These are phyloP conservation scores for Zeus faber DNA, from an alignment of 2,113 vertebrate genomes.

Conservation along the genomic window DNA sequence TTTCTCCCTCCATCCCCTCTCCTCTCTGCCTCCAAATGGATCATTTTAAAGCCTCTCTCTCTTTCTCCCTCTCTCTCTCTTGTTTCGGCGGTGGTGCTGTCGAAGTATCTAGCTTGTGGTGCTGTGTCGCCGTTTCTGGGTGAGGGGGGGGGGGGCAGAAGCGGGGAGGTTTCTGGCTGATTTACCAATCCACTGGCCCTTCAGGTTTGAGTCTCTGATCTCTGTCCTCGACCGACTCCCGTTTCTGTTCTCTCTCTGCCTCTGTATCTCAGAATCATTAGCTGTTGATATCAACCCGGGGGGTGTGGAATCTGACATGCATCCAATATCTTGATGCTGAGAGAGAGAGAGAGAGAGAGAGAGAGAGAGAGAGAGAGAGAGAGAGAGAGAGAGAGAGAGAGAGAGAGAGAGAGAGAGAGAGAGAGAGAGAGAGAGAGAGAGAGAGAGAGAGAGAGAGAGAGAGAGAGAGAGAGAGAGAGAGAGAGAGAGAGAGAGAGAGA, in stretches of 20 bases:
- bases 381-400: too few species aligned
- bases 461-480: too few species aligned
- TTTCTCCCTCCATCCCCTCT: conserved; percentile 17
- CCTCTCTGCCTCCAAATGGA: conserved; percentile 52
- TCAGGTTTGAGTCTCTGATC: conserved; percentile 37
- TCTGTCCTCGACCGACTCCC: background rate
- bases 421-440: too few species aligned
- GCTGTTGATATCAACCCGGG: too few species aligned
- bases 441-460: too few species aligned
- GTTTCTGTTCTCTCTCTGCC: conserved; percentile 17
- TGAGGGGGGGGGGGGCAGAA: conserved; percentile 38
- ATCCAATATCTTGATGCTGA: too few species aligned
- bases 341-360: too few species aligned
- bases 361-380: too few species aligned
- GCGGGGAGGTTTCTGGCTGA: conserved; percentile 61
- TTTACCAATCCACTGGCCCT: conserved; percentile 59
- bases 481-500: too few species aligned
- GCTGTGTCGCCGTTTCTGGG: conserved; percentile 46
- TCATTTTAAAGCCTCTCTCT: conserved; percentile 57
- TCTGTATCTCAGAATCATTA: background rate
- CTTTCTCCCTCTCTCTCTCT: conserved; percentile 38
- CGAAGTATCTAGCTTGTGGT: conserved; percentile 42
- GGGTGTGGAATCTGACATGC: too few species aligned
- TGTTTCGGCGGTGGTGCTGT: conserved; percentile 32
- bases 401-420: too few species aligned